A percentile compares a stretch with the other conserved stretches of the same genome.
These are phyloP conservation scores for Potorous gilbertii DNA, from an alignment of 2,797 vertebrate species.

Conservation along the genomic window DNA sequence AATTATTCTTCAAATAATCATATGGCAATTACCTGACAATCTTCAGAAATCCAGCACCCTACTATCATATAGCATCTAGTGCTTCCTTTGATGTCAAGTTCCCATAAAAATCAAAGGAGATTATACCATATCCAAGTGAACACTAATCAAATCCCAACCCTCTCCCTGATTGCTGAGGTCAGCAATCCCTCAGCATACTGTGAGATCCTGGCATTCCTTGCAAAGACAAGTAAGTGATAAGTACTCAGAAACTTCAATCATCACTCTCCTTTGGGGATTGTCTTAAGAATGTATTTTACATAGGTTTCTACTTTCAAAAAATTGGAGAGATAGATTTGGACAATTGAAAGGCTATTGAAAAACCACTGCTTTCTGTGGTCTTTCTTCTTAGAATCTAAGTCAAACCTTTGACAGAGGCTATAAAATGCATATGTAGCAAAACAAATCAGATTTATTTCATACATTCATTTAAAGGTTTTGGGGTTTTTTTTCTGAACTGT, in stretches of 20 bases:
- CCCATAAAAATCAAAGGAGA: slow-evolving; percentile 22
- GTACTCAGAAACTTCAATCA: slow-evolving; percentile 57
- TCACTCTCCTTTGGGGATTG: not conserved
- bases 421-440: slow-evolving; percentile 12
- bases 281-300: slow-evolving; percentile 40
- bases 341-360: slow-evolving; percentile 47
- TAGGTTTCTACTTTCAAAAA: slow-evolving; percentile 33
- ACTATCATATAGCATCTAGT: slow-evolving; percentile 16
- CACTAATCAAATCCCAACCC: not conserved
- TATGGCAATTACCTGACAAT: not conserved
- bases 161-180: not conserved
- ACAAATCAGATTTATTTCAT: slow-evolving; percentile 41
- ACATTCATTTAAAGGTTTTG: not conserved
- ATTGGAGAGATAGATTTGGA: slow-evolving; percentile 60
- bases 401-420: slow-evolving; percentile 52
- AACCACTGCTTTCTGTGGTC: slow-evolving; percentile 59
- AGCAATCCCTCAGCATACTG: not conserved
- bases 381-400: slow-evolving; percentile 47
- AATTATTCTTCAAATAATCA: slow-evolving; percentile 3
- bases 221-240: slow-evolving; percentile 5
- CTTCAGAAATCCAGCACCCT: not conserved
- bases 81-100: slow-evolving; percentile 19
- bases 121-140: not conserved
- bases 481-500: not conserved
- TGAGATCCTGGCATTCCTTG: not conserved